A percentile compares a stretch with the other conserved stretches of the same genome.
phyloP scores from a whole-genome alignment of 2,797 vertebrate species.

The Microchirus variegatus region DNA sequence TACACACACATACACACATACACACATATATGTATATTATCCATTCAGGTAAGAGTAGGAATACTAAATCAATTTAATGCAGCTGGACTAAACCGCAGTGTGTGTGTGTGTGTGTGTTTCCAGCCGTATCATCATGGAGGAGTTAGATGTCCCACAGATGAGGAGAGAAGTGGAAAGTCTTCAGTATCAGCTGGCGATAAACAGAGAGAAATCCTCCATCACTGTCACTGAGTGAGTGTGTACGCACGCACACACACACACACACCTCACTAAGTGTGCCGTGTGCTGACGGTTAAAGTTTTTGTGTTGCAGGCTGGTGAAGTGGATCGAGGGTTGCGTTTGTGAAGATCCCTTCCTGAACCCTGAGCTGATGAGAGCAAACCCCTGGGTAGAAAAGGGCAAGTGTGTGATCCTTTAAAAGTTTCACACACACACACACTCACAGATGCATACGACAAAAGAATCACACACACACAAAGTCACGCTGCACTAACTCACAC shows the following conservation, averaged over 20 bases:
- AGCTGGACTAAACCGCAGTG: no score
- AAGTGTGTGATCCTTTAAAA: constrained; percentile 91
- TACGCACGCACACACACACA: constrained; percentile 3
- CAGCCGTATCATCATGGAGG: constrained; percentile 85
- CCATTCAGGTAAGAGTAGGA: no score
- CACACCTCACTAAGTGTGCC: not conserved
- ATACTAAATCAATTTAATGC: no score
- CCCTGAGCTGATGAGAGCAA: constrained; percentile 93
- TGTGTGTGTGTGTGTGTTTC: not conserved
- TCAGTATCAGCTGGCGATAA: constrained; percentile 93
- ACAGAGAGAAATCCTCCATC: constrained; percentile 93
- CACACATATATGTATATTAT: no score
- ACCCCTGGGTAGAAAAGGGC: constrained; percentile 97
- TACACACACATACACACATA: no score
- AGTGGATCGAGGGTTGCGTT: constrained; percentile 94
- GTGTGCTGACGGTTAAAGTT: constrained; percentile 1
- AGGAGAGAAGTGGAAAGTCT: constrained; percentile 95
- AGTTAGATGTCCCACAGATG: constrained; percentile 93
- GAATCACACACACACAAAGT: constrained; percentile 34
- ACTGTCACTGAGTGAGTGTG: constrained; percentile 92
- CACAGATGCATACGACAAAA: constrained; percentile 30
- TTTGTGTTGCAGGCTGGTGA: constrained; percentile 83
- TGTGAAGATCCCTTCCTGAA: constrained; percentile 95
- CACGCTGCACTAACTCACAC: constrained; percentile 47
- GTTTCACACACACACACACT: constrained; percentile 28